These are phyloP conservation scores for Clavelina lepadiformis DNA, from an alignment of 23 tunicate species.

Conservation along the genomic window DNA sequence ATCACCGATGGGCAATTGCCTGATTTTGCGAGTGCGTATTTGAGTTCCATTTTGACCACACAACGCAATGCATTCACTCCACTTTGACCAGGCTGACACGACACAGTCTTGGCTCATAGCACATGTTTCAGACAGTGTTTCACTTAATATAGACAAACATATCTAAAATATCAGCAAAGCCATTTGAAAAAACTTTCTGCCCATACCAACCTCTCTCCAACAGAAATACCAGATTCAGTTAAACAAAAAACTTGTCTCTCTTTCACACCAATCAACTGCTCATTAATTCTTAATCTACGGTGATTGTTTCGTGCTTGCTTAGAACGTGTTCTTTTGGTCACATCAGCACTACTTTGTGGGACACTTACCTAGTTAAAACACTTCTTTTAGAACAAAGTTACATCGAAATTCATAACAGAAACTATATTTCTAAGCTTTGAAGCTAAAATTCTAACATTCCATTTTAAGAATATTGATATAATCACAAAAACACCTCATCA, in stretches of 20 bases:
- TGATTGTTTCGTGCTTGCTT: conserved; percentile 20
- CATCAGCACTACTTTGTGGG: not conserved
- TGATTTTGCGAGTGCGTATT: conserved; percentile 43
- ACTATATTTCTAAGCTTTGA: too few relatives aligned
- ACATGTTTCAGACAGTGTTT: conserved; percentile 44
- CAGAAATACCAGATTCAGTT: conserved; percentile 14
- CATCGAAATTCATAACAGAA: too few relatives aligned
- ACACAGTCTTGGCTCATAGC: conserved; percentile 25
- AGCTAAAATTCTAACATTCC: too few relatives aligned
- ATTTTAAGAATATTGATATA: too few relatives aligned
- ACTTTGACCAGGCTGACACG: conserved; percentile 56
- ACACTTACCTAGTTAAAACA: not conserved
- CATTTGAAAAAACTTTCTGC: not conserved
- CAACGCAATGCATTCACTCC: conserved; percentile 35
- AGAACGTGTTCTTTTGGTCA: not conserved
- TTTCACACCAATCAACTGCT: conserved; percentile 31
- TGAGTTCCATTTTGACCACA: conserved; percentile 59
- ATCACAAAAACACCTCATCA: too few relatives aligned
- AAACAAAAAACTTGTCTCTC: conserved; percentile 21
- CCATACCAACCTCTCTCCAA: conserved; percentile 39
- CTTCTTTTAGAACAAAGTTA: not conserved
- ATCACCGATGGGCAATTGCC: conserved; percentile 45
- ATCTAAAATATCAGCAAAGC: not conserved
- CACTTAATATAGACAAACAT: conserved; percentile 12
- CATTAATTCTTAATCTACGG: conserved; percentile 4